Evolutionary conservation across 2,888 invertebrate genomes (phyloP).

Genomic region (Scaptomyza caliginosa): DNA sequence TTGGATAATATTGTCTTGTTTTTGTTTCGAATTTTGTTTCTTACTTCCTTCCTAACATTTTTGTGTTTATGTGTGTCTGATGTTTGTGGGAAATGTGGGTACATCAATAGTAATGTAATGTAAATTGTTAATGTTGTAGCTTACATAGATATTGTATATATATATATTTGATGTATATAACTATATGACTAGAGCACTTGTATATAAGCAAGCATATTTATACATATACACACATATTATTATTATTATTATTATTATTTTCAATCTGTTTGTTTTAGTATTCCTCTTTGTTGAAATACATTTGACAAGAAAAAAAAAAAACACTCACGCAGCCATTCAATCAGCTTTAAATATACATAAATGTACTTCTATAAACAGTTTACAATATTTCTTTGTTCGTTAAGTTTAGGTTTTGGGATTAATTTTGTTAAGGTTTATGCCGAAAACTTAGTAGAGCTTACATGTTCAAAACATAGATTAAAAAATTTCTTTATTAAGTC

Average conservation of each 20-base stretch:
- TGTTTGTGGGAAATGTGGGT: background rate
- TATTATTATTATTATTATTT: conserved; percentile 6
- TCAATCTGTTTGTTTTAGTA: background rate
- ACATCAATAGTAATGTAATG: no score
- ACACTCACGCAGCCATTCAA: conserved; percentile 34
- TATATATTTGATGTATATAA: conserved; percentile 16
- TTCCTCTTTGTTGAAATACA: background rate
- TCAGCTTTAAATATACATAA: conserved; percentile 30
- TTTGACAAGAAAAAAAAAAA: conserved; percentile 13
- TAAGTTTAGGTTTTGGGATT: conserved; percentile 7
- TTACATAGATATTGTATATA: conserved; percentile 4
- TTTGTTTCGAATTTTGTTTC: background rate
- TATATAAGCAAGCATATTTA: conserved; percentile 20
- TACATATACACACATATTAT: conserved; percentile 14
- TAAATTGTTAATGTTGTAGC: no score
- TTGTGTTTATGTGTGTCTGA: background rate
- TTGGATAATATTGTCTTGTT: background rate
- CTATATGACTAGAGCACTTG: conserved; percentile 20
- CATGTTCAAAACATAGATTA: conserved; percentile 55
- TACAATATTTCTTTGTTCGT: conserved; percentile 11
- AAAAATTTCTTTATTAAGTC: conserved; percentile 73
- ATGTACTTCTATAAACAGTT: conserved; percentile 35
- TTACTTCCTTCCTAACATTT: background rate
- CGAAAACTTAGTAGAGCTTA: conserved; percentile 44
- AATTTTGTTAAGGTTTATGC: conserved; percentile 11